These are phyloP conservation scores for Trilocha varians DNA, from an alignment of 2,888 invertebrate genomes.

Conservation along the genomic window DNA sequence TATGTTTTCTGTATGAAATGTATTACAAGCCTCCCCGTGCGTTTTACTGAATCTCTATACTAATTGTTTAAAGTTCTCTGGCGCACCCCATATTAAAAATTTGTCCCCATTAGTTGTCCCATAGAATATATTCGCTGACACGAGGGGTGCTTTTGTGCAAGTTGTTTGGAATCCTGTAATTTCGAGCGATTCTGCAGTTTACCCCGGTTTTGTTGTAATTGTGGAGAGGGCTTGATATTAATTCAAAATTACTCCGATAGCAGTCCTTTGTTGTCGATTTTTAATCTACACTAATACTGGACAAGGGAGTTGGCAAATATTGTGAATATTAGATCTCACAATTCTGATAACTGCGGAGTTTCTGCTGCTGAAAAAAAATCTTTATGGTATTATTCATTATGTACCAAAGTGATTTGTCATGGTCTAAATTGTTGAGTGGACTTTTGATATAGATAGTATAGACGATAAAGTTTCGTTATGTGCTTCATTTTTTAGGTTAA, in stretches of 20 bases:
- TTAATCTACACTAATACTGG: constrained; percentile 51
- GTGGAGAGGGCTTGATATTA: constrained; percentile 45
- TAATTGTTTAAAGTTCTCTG: constrained; percentile 46
- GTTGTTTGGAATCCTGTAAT: constrained; percentile 64
- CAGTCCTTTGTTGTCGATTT: constrained; percentile 47
- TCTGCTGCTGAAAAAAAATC: too few species aligned
- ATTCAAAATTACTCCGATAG: constrained; percentile 49
- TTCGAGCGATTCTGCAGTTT: constrained; percentile 65
- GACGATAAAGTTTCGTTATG: too few species aligned
- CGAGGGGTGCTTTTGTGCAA: constrained; percentile 48
- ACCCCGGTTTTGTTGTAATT: constrained; percentile 51
- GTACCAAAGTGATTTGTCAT: too few species aligned
- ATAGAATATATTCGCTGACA: constrained; percentile 34
- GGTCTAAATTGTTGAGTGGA: too few species aligned
- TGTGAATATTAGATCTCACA: background rate
- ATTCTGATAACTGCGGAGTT: too few species aligned
- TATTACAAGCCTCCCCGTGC: background rate
- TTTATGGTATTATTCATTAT: too few species aligned
- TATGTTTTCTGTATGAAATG: background rate
- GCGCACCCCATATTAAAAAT: constrained; percentile 61
- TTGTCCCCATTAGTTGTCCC: constrained; percentile 56
- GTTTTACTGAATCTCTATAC: constrained; percentile 8
- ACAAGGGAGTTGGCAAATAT: constrained; percentile 21
- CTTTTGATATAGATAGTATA: too few species aligned
- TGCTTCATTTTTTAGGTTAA: too few species aligned